Percentiles rank a stretch among this genome's conserved stretches.
Evolutionary conservation across 2,797 vertebrate genomes (phyloP).

Genomic region (Netta rufina): DNA sequence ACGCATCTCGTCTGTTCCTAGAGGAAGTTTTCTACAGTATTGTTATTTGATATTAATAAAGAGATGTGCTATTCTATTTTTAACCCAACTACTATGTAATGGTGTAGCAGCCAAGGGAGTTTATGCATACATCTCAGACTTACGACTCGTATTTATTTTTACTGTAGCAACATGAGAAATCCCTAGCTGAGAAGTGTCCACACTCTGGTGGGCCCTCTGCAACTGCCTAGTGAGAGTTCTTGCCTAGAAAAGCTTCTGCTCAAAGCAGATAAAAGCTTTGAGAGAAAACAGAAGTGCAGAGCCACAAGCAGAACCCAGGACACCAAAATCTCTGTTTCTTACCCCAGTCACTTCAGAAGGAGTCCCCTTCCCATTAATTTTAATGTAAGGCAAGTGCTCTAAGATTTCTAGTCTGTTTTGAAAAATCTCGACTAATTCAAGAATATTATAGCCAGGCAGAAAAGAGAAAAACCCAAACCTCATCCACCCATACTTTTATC

Average conservation of each 20-base stretch:
- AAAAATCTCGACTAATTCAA: neutral
- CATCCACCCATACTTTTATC: neutral
- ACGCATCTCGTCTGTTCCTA: neutral
- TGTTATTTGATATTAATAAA: neutral
- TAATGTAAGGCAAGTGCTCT: neutral
- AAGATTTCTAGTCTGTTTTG: neutral
- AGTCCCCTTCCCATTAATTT: neutral
- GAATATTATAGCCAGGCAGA: neutral
- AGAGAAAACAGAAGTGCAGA: neutral
- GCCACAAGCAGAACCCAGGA: neutral
- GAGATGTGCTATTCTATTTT: neutral
- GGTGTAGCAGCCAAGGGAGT: neutral
- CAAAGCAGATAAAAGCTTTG: neutral
- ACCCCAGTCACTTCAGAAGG: neutral
- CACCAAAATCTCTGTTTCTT: neutral
- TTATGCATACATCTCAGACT: neutral
- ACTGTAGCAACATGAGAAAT: neutral
- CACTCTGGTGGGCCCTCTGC: neutral
- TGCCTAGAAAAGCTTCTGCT: neutral
- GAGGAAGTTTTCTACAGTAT: neutral
- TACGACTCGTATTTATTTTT: slow-evolving; percentile 3
- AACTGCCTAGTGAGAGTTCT: neutral
- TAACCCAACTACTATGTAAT: neutral
- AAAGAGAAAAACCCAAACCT: neutral
- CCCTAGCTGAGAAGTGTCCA: neutral